Evolutionary conservation across 2,113 vertebrate species (phyloP), one percentile per base, ranked within the genome.

Genomic region (Puntigrus tetrazona): DNA sequence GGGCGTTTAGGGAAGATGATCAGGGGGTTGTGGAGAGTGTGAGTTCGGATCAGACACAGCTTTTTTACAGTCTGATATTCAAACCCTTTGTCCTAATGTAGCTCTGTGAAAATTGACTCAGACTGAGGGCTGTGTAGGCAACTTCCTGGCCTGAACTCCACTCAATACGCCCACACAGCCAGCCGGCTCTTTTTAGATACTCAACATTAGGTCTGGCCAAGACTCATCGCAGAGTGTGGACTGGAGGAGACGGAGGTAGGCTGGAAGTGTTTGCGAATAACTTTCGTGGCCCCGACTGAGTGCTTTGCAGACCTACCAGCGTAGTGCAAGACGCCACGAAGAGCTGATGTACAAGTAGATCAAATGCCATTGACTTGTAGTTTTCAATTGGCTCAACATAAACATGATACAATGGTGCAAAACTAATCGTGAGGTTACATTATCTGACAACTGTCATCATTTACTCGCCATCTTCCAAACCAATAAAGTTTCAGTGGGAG

Each of bases 121-220:
- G 89, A 92, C 91, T 90, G 90, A 89, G 70, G 92, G 92, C 89
- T 94, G 93, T 92, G 92, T 93, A 92, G 94, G 93, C 92, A 90
- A 89, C 89, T 87, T 89, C 80, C 50, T 78, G 80, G 81, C 83
- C 88, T 89, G 90, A 88, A 84, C 88, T 70, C 65, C 75, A 83
- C 84, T 84, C 86, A 81, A 87, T 80, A 77, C 81, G 31, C 90
- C 84, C 85, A 75, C 81, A 82, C 82, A 85, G 69, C 69, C 81
- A 86, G 85, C 82, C 85, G 65, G 79, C 84, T 84, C 70, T 82
- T 84, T 84, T 81, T 88, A 88, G 87, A 85, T 78, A 67, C 85
- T 86, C 87, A 74, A 88, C 85, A 84, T 88, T 86, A 88, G 87
- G 85, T 85, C 87, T 84, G 85, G 85, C 85, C 87, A 84, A 50